Conservation (phyloP, 2,797 vertebrate species). For the Limosa lapponica region DNA sequence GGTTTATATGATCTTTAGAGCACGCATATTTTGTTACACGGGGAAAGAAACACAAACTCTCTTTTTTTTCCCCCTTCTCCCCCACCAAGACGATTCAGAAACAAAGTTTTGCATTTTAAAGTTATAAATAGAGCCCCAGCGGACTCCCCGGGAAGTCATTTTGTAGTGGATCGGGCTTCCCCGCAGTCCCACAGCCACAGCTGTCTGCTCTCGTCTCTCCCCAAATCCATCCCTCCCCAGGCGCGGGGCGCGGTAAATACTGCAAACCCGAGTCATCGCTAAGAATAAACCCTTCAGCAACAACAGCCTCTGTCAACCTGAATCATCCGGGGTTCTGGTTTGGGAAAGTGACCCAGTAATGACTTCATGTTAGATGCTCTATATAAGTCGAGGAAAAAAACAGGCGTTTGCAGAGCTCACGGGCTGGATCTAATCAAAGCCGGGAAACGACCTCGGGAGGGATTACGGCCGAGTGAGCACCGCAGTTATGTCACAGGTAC, state of each 20-base stretch:
- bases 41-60: background rate
- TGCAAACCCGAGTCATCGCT: constrained; percentile 63
- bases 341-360: constrained; percentile 54
- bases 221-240: background rate
- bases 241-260: background rate
- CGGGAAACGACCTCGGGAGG: background rate
- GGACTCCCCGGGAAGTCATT: background rate
- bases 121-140: background rate
- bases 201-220: constrained; percentile 45
- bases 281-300: constrained; percentile 74
- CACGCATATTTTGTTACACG: rapidly evolving
- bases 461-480: background rate
- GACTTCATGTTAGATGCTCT: constrained; percentile 56
- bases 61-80: background rate
- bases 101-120: constrained; percentile 32
- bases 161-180: background rate
- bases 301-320: constrained; percentile 12
- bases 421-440: constrained; percentile 19
- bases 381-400: constrained; percentile 71
- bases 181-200: background rate
- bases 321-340: constrained; percentile 29
- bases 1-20: background rate
- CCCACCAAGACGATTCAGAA: background rate
- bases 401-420: background rate
- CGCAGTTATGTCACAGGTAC: constrained; percentile 80